Base-by-base conservation (phyloP, 1,140 invertebrate genomes). In the Neodiprion fabricii region DNA sequence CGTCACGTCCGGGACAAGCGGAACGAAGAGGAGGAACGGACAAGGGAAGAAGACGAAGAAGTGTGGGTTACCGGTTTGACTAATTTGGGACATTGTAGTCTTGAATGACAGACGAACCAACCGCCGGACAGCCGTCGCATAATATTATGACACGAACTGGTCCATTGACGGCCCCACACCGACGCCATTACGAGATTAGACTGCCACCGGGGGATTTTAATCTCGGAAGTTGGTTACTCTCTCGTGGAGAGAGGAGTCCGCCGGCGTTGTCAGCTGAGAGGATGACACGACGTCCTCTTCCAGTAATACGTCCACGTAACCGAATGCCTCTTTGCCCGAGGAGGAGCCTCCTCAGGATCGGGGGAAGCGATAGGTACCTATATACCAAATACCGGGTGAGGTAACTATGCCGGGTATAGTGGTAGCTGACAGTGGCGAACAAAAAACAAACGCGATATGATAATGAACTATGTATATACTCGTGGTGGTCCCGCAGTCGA, bases 111-210 rank as follows among this genome's bases (percentile, higher is more conserved):
- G 40, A 69, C 67, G 67, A 47, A 69, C 67, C 17, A 21, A 12
- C 28, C 11, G 76, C 84, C 80, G 79, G 83, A 86, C 83, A 86
- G 23, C 11, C 65, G 77, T 74, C 75, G 11, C 73, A 80, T 72
- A 81, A 81, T 81, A 81, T 81, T 81, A 70, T 81, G 79, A 80
- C 80, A 76, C 67, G 67, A 69, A 12, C 21, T 21, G 67, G 40
- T 11, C 67, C 67, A 69, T 69, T 69, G 67, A 69, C 67, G 67
- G 67, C 11, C 61, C 28, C 53, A 40, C 28, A 69, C 4, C 21
- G 12, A 69, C 67, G 67, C 67, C 67, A 69, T 69, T 69, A 69
- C 23, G 23, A 69, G 67, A 69, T 69, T 77, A 23, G n/a, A 11
- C 79, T 74, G 74, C 76, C 70, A 79, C 72, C 50, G 70, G 76